A percentile compares a stretch with the other conserved stretches of the same genome.
These are phyloP conservation scores for Cheirogaleus major DNA, from an alignment of 2,797 vertebrate genomes.

Conservation along the genomic window DNA sequence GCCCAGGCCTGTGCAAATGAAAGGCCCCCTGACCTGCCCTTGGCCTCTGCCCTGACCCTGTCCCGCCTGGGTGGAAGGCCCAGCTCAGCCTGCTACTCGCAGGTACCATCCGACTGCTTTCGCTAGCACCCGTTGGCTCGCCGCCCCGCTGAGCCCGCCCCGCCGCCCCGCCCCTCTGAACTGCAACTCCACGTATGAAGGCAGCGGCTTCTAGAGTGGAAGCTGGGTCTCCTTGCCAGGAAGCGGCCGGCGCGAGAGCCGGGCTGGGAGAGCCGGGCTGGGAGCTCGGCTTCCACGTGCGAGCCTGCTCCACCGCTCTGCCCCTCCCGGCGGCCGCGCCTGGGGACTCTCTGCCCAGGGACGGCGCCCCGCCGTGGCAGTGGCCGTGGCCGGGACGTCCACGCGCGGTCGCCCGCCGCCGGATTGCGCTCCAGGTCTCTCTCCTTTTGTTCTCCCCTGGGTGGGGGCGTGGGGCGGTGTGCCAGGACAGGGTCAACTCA, in stretches of 20 bases:
- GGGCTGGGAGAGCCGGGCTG: conserved; percentile 30
- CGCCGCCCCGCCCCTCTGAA: conserved; percentile 58
- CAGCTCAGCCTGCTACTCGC: conserved; percentile 51
- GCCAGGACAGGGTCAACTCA: background rate
- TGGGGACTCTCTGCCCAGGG: background rate
- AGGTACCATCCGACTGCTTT: conserved; percentile 39
- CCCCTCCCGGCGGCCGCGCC: background rate
- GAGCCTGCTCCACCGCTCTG: background rate
- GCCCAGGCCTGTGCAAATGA: background rate
- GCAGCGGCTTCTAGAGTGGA: conserved; percentile 69
- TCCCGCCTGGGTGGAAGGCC: conserved; percentile 62
- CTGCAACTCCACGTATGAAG: conserved; percentile 65
- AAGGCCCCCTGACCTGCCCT: conserved; percentile 75
- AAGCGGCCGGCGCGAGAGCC: conserved; percentile 32
- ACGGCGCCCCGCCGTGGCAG: background rate
- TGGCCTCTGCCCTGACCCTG: conserved; percentile 78
- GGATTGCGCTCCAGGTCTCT: conserved; percentile 57
- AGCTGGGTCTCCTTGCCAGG: conserved; percentile 59
- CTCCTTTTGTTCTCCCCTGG: conserved; percentile 57
- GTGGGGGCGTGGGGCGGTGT: background rate
- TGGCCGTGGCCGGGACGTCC: conserved; percentile 29
- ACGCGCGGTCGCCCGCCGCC: background rate
- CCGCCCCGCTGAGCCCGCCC: conserved; percentile 66
- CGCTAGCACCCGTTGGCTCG: conserved; percentile 57
- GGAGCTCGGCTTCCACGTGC: conserved; percentile 63